Base-by-base conservation (phyloP, 2,888 invertebrate species). In the Crossocerus cetratus region DNA sequence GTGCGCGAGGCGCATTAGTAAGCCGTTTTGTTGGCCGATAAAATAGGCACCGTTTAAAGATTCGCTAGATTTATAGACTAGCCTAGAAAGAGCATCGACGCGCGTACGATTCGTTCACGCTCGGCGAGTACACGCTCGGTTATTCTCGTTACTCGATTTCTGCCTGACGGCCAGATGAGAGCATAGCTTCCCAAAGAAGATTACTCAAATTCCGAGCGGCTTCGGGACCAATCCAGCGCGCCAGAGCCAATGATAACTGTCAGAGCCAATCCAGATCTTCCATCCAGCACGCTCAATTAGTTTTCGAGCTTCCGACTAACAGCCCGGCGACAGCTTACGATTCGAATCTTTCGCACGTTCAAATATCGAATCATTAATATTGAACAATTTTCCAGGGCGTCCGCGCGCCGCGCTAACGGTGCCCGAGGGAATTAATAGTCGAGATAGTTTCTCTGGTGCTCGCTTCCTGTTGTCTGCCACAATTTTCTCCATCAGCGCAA, bases 31-130 rank as follows among this genome's bases (percentile, higher is more conserved):
- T 83, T 83, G 78, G 75, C 70, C 83, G 86, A 87, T 86, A 86
- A 87, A 86, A 83, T 81, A 78, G 79, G 79, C 80, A 84, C 86
- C 84, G 84, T 80, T 85, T 83, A 74, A 82, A 86, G 84, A 85
- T 85, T 86, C 83, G 74, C 79, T 82, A 80, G 86, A 87, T 87
- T 87, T 87, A 87, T 86, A 83, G 84, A 85, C 83, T 82, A 72
- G 83, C 82, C 85, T 70, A 65, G 65, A 72, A 69, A 53, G 22
- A 63, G 61, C 64, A 42, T 49, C 49, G n/a, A 1, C 14, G 49
- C 54, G 60, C 62, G 43, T 58, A 62, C 53, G 55, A 23, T 45
- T 57, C 49, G 32, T 32, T 32, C 32, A 32, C 32, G 32, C 32
- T 8, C 32, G 32, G 11, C 32, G 32, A 1, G 32, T 32, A 32